Evolutionary conservation across 2,888 invertebrate genomes (phyloP), one percentile per base, ranked within the genome.

Genomic region (Drosophila infuscata): DNA sequence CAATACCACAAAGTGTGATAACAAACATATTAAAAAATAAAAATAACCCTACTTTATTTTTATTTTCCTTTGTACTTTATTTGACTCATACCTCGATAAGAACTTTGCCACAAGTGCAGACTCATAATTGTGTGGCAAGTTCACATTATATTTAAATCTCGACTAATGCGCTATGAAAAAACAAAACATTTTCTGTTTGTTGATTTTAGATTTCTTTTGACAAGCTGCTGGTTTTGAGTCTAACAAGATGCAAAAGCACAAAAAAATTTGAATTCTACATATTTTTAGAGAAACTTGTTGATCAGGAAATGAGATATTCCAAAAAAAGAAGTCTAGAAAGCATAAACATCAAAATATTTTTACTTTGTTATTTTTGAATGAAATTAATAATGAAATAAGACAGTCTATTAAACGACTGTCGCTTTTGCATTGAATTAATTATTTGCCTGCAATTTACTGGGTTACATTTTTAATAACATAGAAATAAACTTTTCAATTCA

Each of bases 81-180:
- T 56, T 38, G 38, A 30, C 9, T 53, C 35, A 25, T 6, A 25
- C 20, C 30, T 29, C 29, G 41, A 57, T 57, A 57, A 41, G 30
- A 57, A 29, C 20, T 57, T 30, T 57, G 29, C 15, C 29, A 30
- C 38, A 56, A 53, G 5, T 2, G 12, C 0, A 5, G 29, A 12
- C 6, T 30, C 29, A 38, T 29, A 54, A 29, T 9, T 30, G 30
- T 53, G n/a, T 29, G 38, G 56, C 56, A 56, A 29, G 56, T 17
- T 58, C 20, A 20, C 11, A 20, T 20, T 5, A 46, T 11, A n/a
- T 17, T n/a, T 8, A 12, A 20, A 33, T 8, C 20, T 33, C 15
- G 20, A 33, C 33, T 53, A 33, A 9, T 20, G 20, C 5, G 15
- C 5, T 33, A 3, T 53, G 9, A 5, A 15, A 32, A 32, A 20